Conservation (phyloP, 1,140 invertebrate genomes). For the Drosophila kepulauana region DNA sequence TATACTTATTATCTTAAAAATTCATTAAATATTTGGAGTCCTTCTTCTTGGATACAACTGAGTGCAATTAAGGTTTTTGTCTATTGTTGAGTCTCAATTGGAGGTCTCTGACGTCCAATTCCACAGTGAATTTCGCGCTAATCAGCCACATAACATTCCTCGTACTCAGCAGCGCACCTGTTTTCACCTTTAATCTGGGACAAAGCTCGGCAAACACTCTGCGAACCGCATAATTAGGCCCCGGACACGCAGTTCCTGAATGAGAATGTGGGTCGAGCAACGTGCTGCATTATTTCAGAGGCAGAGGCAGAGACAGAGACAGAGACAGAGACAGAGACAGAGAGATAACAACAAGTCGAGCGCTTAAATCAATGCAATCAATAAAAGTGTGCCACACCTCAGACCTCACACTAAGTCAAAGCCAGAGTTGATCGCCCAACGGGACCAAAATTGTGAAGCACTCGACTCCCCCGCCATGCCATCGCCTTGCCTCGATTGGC, state of each 20-base stretch:
- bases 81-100: too few species aligned
- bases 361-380: conserved; percentile 79
- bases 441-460: conserved; percentile 4
- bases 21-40: too few species aligned
- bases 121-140: conserved; percentile 16
- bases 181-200: neutral
- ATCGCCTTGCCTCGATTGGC: neutral
- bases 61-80: too few species aligned
- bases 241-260: conserved; percentile 1
- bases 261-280: conserved; percentile 50
- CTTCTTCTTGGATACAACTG: too few species aligned
- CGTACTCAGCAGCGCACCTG: neutral
- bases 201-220: conserved; percentile 5
- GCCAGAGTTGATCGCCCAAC: conserved; percentile 12
- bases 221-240: conserved; percentile 28
- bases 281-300: conserved; percentile 26
- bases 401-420: neutral
- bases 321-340: too few species aligned
- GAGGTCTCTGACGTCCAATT: neutral
- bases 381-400: conserved; percentile 61
- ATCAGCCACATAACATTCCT: conserved; percentile 29
- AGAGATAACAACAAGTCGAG: conserved; percentile 55
- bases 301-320: too few species aligned
- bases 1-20: too few species aligned
- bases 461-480: neutral